Evolutionary conservation across 2,113 vertebrate species (phyloP), one percentile per base, ranked within the genome.

Genomic region (Alexandromys fortis): DNA sequence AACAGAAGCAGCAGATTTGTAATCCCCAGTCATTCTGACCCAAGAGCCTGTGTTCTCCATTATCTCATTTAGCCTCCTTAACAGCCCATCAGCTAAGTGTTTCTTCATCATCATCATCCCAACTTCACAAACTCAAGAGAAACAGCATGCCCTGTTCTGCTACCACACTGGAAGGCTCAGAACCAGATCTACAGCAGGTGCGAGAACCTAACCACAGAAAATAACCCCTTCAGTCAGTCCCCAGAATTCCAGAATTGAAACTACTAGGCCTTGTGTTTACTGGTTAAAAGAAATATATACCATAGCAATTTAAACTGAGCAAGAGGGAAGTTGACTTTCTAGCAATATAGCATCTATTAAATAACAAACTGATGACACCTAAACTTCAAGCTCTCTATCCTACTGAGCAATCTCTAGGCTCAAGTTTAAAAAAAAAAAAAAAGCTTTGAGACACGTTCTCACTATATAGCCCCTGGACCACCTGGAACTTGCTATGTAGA

Each of bases 321-420:
- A 67, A 67, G 22, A 5, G 92, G 26, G 8, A 86, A 67, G 63
- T 4, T n/a, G 13, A 88, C 42, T 67, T 94, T 91, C 87, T 79
- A 91, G 81, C 92, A 83, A 85, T n/a, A 73, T 11, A 6, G 30
- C 47, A 90, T 47, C 30, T 76, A 68, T 22, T 70, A 95, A 91
- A 38, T 42, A 76, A 6, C 91, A 97, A 14, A 81, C 5, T 38
- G 17, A 22, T 19, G 26, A 19, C 4, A 65, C 79, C 65, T 85
- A 79, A 95, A 94, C 65, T 88, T 92, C 58, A 76, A 94, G 19
- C 17, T 92, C 49, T 92, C 52, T 49, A 79, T 73, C 73, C 86
- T 6, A 89, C 0, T 7, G 45, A 83, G 30, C 45, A 92, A 91
- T 90, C 38, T 83, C 58, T n/a, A 82, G 5, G 92, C 86, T 82